These are phyloP conservation scores for Laticauda laticaudata DNA, from an alignment of 2,113 vertebrate genomes.

Conservation along the genomic window DNA sequence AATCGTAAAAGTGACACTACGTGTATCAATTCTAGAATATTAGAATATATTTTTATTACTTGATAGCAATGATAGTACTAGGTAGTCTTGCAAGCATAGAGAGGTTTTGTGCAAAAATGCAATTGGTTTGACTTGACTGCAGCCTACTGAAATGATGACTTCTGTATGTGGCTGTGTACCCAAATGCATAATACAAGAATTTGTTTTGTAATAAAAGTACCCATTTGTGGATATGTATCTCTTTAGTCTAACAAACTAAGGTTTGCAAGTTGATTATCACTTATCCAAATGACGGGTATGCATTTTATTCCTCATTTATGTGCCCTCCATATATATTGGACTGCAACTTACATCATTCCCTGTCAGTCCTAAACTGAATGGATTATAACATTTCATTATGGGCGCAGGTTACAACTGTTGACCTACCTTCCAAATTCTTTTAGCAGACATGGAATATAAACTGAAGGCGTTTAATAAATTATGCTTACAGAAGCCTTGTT, in stretches of 20 bases:
- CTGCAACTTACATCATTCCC: neutral
- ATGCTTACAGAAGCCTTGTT: neutral
- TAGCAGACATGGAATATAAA: neutral
- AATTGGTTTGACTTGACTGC: neutral
- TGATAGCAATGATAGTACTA: accelerated
- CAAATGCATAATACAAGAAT: neutral
- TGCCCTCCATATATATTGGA: neutral
- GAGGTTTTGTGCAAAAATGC: neutral
- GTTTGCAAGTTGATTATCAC: neutral
- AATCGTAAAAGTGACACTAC: neutral
- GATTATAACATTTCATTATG: neutral
- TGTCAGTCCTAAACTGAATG: neutral
- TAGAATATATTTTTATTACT: neutral
- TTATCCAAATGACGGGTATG: neutral
- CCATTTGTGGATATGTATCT: neutral
- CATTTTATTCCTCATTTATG: neutral
- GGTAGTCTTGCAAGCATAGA: neutral
- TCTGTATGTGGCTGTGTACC: no score
- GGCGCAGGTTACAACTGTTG: neutral
- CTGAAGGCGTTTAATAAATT: neutral
- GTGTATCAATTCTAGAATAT: no score
- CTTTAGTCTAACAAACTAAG: neutral
- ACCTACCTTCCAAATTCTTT: neutral
- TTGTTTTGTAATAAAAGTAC: neutral
- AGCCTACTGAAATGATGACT: neutral